Evolutionary conservation across 2,113 vertebrate species (phyloP).

Genomic region (Beaufortia kweichowensis): DNA sequence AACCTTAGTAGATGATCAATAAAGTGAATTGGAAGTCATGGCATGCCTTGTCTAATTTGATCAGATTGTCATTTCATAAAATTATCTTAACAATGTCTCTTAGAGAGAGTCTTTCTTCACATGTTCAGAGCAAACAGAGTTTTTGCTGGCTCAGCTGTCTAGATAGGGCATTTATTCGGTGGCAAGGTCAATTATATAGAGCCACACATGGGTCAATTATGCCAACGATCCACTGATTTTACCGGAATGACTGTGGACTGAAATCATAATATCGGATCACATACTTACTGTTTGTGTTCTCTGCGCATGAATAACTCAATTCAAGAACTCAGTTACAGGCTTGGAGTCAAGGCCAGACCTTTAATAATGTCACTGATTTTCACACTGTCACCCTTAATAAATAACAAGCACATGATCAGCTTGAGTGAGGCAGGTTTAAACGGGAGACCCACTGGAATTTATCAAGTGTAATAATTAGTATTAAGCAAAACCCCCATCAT

Average conservation of each 20-base stretch:
- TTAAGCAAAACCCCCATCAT: neutral
- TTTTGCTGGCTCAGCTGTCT: slow-evolving; percentile 65
- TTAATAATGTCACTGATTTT: slow-evolving; percentile 43
- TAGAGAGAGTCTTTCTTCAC: neutral
- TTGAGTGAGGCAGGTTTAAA: slow-evolving; percentile 2
- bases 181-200: slow-evolving; percentile 64
- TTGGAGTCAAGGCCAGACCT: neutral
- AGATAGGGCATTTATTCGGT: slow-evolving; percentile 53
- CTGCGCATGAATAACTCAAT: slow-evolving; percentile 45
- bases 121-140: neutral
- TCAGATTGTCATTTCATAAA: neutral
- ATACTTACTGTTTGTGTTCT: slow-evolving; percentile 23
- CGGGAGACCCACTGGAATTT: neutral
- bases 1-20: neutral
- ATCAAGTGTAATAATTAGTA: neutral
- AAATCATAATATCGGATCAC: slow-evolving; percentile 54
- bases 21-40: neutral
- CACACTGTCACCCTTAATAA: slow-evolving; percentile 29
- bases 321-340: neutral
- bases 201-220: slow-evolving; percentile 61
- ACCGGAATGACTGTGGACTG: slow-evolving; percentile 48
- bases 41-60: neutral
- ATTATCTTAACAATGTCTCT: neutral
- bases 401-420: slow-evolving; percentile 10
- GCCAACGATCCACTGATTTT: slow-evolving; percentile 62